phyloP scores from a whole-genome alignment of 2,113 vertebrate genomes.

The Isichthys henryi region DNA sequence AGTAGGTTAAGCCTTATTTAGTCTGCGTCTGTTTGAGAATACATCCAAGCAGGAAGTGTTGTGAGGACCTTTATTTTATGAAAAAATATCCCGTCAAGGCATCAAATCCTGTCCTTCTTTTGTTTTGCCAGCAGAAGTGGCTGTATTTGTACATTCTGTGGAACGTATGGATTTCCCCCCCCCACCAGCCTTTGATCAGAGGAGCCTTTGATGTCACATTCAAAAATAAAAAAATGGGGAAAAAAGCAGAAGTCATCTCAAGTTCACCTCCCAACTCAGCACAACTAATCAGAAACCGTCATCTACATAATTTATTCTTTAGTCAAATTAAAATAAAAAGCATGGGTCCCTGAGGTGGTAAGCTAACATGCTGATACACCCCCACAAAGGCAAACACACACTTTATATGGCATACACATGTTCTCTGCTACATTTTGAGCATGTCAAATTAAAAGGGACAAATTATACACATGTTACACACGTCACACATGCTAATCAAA shows the following conservation, averaged over 20 bases:
- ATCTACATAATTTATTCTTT: constrained; percentile 52
- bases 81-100: constrained; percentile 25
- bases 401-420: neutral
- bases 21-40: constrained; percentile 38
- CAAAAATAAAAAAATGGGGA: constrained; percentile 64
- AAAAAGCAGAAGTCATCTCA: constrained; percentile 71
- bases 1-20: constrained; percentile 49
- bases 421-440: neutral
- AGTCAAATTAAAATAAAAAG: constrained; percentile 24
- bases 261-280: constrained; percentile 70
- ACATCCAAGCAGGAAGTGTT: neutral
- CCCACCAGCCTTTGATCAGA: constrained; percentile 79
- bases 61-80: neutral
- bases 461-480: neutral
- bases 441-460: neutral
- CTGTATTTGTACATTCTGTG: constrained; percentile 38
- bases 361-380: neutral
- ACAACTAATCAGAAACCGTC: constrained; percentile 64
- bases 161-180: constrained; percentile 49
- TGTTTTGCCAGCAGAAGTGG: constrained; percentile 42
- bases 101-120: constrained; percentile 53
- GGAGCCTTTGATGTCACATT: constrained; percentile 76
- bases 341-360: neutral
- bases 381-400: neutral
- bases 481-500: neutral